Conservation (phyloP, 35 echinoderm and acorn worm species). For the Lytechinus pictus region DNA sequence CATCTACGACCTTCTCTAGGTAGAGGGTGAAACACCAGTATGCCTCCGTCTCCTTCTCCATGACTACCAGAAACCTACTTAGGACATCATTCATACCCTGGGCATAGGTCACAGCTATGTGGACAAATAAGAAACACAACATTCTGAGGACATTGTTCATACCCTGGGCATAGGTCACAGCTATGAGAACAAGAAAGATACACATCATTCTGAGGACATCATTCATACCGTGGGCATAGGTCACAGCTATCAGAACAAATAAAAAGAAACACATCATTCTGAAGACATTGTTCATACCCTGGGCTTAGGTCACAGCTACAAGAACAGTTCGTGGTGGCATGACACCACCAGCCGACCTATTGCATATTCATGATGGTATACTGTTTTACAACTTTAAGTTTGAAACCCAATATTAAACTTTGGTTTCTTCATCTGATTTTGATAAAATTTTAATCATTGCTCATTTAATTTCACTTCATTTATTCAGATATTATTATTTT, state of each 20-base stretch:
- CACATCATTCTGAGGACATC: slow-evolving; percentile 83
- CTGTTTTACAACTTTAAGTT: too few relatives aligned
- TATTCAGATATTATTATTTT: too few relatives aligned
- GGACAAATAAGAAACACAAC: background rate
- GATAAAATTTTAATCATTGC: too few relatives aligned
- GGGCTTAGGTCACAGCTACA: slow-evolving; percentile 86
- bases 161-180: slow-evolving; percentile 99
- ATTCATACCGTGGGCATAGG: slow-evolving; percentile 99
- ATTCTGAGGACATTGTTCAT: slow-evolving; percentile 98
- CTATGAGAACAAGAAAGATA: slow-evolving; percentile 16
- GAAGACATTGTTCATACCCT: slow-evolving; percentile 98
- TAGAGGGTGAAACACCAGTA: slow-evolving; percentile 98
- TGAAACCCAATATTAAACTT: too few relatives aligned
- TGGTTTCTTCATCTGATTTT: too few relatives aligned
- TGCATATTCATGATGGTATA: too few relatives aligned
- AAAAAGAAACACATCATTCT: slow-evolving; percentile 51
- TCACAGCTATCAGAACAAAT: slow-evolving; percentile 66
- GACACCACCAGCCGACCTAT: too few relatives aligned
- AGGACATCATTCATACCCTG: slow-evolving; percentile 99
- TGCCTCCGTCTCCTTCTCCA: slow-evolving; percentile 91
- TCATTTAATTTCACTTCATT: too few relatives aligned
- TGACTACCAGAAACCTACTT: slow-evolving; percentile 93
- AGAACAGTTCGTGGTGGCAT: too few relatives aligned
- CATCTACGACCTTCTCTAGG: slow-evolving; percentile 89
- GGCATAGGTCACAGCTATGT: slow-evolving; percentile 93